phyloP scores from a whole-genome alignment of 2,888 invertebrate species.

The Synanthedon myopaeformis region DNA sequence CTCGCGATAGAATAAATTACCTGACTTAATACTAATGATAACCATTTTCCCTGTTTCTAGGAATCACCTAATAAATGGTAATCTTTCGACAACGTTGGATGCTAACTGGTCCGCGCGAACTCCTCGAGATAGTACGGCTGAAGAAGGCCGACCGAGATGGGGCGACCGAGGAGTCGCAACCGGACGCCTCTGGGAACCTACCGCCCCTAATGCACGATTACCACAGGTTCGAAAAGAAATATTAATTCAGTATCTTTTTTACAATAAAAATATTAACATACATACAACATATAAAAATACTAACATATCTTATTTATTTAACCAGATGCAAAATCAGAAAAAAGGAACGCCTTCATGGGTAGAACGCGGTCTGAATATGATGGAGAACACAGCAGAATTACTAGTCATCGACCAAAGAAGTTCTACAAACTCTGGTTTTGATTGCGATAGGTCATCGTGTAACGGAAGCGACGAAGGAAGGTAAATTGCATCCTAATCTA shows the following conservation, averaged over 20 bases:
- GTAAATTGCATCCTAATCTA: slow-evolving; percentile 17
- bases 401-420: slow-evolving; percentile 70
- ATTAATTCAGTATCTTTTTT: not conserved
- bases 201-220: slow-evolving; percentile 55
- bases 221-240: slow-evolving; percentile 40
- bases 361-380: slow-evolving; percentile 67
- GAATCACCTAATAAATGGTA: slow-evolving; percentile 25
- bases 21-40: too few species aligned
- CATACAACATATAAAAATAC: too few species aligned
- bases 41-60: not conserved
- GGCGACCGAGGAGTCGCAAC: slow-evolving; percentile 78
- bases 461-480: slow-evolving; percentile 63
- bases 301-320: too few species aligned
- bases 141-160: slow-evolving; percentile 79
- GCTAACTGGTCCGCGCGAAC: slow-evolving; percentile 50
- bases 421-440: slow-evolving; percentile 52
- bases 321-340: slow-evolving; percentile 60
- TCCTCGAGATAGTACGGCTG: slow-evolving; percentile 36
- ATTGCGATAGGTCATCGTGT: slow-evolving; percentile 55
- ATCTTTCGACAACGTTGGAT: slow-evolving; percentile 29
- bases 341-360: slow-evolving; percentile 70
- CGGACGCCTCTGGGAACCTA: slow-evolving; percentile 76
- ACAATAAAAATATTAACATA: too few species aligned
- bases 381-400: slow-evolving; percentile 63
- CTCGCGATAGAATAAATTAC: too few species aligned